Evolutionary conservation across 1,140 invertebrate genomes (phyloP), one percentile per base, ranked within the genome.

Genomic region (Propsilocerus akamusi): DNA sequence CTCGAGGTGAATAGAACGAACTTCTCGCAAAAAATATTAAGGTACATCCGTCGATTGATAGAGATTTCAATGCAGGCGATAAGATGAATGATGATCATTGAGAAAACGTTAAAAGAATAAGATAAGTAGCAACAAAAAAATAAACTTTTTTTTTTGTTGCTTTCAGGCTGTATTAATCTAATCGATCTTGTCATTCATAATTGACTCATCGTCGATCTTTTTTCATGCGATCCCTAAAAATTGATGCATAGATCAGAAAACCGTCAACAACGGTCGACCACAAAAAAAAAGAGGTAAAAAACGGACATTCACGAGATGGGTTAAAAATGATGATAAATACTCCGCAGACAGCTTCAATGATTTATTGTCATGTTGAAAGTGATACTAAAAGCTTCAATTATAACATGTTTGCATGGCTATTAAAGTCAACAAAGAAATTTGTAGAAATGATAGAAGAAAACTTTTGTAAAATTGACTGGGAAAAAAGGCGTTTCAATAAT

Each of bases 111-210:
- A 20, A n/a, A n/a, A n/a, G n/a, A n/a, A n/a, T 41, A 20, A 20
- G 28, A 8, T 41, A 20, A 41, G 22, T 14, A 20, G 34, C 34
- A 41, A 41, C 22, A 41, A 41, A 41, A 20, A 20, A 41, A 41
- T 41, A 14, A 41, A 41, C 22, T 41, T 41, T 30, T n/a, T 30
- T 30, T 30, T 30, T 30, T n/a, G 14, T 30, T 20, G 17, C 11
- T 41, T 20, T 17, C 34, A 41, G 10, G 17, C 14, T 17, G 17
- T 41, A 20, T 20, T 20, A 17, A 37, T 17, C 17, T 4, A 41
- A 41, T 20, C 34, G 22, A 41, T 41, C 34, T 41, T 41, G 34
- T 41, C 34, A 41, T 41, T 41, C 34, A 41, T 41, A 41, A 41
- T 41, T 41, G 34, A 41, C 22, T 41, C 22, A 41, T 41, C 34